Evolutionary conservation across 1,140 invertebrate species (phyloP), one percentile per base, ranked within the genome.

Genomic region (Sycophila sp.): DNA sequence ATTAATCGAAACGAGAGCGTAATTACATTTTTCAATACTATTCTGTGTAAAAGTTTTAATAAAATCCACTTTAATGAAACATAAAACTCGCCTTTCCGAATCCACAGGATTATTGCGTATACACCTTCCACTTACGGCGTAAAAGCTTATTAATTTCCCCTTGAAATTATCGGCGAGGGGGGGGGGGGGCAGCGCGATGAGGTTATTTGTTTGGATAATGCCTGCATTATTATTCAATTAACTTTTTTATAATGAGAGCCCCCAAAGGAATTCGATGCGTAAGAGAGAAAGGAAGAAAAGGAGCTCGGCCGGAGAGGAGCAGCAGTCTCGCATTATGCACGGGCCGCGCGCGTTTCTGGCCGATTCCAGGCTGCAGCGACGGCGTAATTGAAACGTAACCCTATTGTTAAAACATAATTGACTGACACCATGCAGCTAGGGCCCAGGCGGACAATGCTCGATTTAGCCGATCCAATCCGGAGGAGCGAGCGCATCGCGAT

Each of bases 341-440:
- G 8, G 36, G 40, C 53, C 40, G 63, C 24, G 26, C 15, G 26
- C n/a, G n/a, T n/a, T n/a, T n/a, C n/a, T n/a, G n/a, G n/a, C n/a
- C n/a, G n/a, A n/a, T n/a, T n/a, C n/a, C n/a, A n/a, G n/a, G n/a
- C n/a, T n/a, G n/a, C n/a, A 45, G 45, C 30, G 26, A 30, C 19
- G 74, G 77, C 78, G 78, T 84, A 83, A 85, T 84, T 85, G 82
- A 82, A 84, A 85, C 78, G 79, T 85, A 83, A 85, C 78, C 75
- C 75, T 78, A 83, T 84, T 85, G 82, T 85, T 83, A 78, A 76
- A 75, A 72, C 73, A 78, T 83, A 83, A 84, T 85, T 83, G 79
- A 83, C 78, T 81, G 80, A 81, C 81, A 81, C 75, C 75, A 74
- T 78, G 76, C 76, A 77, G n/a, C n/a, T n/a, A n/a, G 72, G 15